Evolutionary conservation across 1,140 invertebrate species (phyloP), one percentile per base, ranked within the genome.

Genomic region (Plectus sambesii): DNA sequence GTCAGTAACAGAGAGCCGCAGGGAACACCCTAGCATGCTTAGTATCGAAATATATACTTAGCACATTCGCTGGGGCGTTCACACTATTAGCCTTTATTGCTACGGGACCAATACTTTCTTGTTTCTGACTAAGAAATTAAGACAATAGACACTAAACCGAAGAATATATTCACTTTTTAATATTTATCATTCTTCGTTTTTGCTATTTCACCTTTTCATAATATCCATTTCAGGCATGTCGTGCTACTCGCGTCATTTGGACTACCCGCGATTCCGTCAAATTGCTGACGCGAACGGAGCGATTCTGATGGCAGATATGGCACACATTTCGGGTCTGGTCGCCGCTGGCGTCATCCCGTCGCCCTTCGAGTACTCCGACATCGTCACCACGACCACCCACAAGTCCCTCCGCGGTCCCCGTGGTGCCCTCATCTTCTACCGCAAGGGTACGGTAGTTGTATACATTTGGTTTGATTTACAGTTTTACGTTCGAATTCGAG

Each of bases 351-450:
- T 88, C 3, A 83, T 85, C 42, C 82, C 88, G 9, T 85, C 81
- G 70, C 90, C 90, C 0, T 94, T 97, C 69, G 81, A 88, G 61
- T 83, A 84, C 63, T 82, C 85, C 62, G 88, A 98, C 71, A 77
- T 98, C 63, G 90, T 97, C 5, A 84, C 83, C 0, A 92, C 88
- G 2, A 97, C 90, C 0, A 94, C 89, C 0, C 89, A 96, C 72
- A 97, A 97, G 68, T 92, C 87, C 5, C 73, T 97, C 17, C 75
- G 89, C 57, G 89, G 89, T 0, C 87, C 89, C 1, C 78, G 76
- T 66, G 72, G 66, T 42, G 61, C 63, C 19, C 29, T 69, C 8
- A 69, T 70, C 42, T 71, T 71, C 49, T 70, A 61, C 46, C 49
- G 68, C 27, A 70, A 70, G 47, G 68, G 57, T 41, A 50, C 9